Base-by-base conservation (phyloP, 2,797 vertebrate species). In the Chiroxiphia lanceolata region DNA sequence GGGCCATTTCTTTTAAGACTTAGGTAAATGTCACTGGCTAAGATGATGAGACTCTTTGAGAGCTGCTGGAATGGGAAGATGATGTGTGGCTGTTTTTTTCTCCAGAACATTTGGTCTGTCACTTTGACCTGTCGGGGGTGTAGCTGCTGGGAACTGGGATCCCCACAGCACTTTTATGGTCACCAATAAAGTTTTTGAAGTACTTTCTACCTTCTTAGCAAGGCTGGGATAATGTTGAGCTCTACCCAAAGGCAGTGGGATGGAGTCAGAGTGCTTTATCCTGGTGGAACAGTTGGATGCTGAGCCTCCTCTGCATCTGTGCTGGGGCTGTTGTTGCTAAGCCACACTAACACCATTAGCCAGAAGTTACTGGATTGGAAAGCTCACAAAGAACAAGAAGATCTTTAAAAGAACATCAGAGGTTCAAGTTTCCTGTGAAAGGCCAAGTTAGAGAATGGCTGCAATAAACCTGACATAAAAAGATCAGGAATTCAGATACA, bases 1-100 rank as follows among this genome's bases (percentile, higher is more conserved):
- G 50, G 98, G 98, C 92, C 97, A 95, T 89, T 96, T 96, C 82
- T 96, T 97, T 16, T 98, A 91, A 98, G 45, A 26, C 33, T 40
- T 48, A 21, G 2, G 47, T 34, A 57, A 72, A 36, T 31, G 42
- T 16, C 36, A 14, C 21, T 64, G 59, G 44, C 13, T 22, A 20
- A 59, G 33, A 20, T 13, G 33, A n/a, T 23, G 34, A 34, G 47
- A 48, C 15, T 40, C 38, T 44, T 12, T 23, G 60, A 59, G 59
- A 79, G 63, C 34, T 90, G 84, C 74, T 65, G 0, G 33, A 72
- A 78, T 34, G 51, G 44, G 50, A 88, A 68, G 40, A 60, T 34
- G 29, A 8, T 14, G 8, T 26, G 47, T 50, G 51, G 44, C 25
- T 74, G 42, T 5, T 89, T 57, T 65, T 60, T n/a, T 57, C 22